phyloP scores from a whole-genome alignment of 2,797 vertebrate species.

The Bufotes viridis region DNA sequence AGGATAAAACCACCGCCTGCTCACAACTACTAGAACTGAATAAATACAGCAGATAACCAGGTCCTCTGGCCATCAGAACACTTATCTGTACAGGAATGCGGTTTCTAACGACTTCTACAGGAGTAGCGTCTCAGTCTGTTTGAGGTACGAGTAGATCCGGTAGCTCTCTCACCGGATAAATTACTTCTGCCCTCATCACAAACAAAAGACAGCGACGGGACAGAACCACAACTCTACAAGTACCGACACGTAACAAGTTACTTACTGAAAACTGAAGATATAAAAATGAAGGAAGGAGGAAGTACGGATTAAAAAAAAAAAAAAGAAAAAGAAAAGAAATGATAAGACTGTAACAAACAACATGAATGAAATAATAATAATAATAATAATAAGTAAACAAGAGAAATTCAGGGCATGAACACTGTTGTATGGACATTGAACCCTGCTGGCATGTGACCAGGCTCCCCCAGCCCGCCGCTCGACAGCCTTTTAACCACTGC shows the following conservation, averaged over 20 bases:
- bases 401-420: background rate
- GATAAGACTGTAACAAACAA: background rate
- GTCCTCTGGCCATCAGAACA: too few relatives aligned
- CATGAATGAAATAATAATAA: background rate
- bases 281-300: constrained; percentile 61
- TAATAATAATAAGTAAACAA: background rate
- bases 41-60: too few relatives aligned
- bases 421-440: background rate
- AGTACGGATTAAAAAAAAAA: background rate
- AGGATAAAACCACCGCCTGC: too few relatives aligned
- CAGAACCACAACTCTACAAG: constrained; percentile 40
- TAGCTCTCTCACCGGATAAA: too few relatives aligned
- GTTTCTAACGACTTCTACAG: too few relatives aligned
- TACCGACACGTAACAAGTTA: constrained; percentile 61
- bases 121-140: too few relatives aligned
- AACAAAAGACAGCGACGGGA: constrained; percentile 3
- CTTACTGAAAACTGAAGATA: constrained; percentile 81
- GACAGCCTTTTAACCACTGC: too few relatives aligned
- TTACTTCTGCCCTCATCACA: background rate
- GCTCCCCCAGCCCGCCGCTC: background rate
- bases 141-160: too few relatives aligned
- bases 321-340: constrained; percentile 44
- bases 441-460: background rate
- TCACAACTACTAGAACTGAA: too few relatives aligned
- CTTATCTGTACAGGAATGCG: too few relatives aligned